Percentiles rank a stretch among this genome's conserved stretches.
phyloP scores from a whole-genome alignment of 2,888 invertebrate species.

The Melieria omissa region DNA sequence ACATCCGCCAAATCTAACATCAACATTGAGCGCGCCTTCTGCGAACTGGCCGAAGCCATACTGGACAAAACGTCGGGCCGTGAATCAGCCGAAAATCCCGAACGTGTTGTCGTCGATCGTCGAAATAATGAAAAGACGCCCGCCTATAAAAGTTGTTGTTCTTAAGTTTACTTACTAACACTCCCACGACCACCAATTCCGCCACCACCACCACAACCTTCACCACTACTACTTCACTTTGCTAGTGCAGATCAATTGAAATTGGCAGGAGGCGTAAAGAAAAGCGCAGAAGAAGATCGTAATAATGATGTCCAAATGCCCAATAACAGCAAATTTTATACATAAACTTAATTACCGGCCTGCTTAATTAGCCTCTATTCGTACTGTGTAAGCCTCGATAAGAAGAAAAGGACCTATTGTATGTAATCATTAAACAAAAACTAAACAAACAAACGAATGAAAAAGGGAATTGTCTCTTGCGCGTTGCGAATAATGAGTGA shows the following conservation, averaged over 20 bases:
- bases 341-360: conserved; percentile 24
- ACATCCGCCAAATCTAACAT: conserved; percentile 97
- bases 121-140: conserved; percentile 68
- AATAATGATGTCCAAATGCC: conserved; percentile 15
- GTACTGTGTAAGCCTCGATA: too few species aligned
- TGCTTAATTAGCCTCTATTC: too few species aligned
- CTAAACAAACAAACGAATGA: too few species aligned
- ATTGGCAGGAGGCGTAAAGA: not conserved
- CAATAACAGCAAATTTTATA: conserved; percentile 23
- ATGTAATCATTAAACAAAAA: too few species aligned
- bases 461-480: too few species aligned
- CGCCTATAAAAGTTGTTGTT: conserved; percentile 66
- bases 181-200: conserved; percentile 20
- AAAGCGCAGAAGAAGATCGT: conserved; percentile 18
- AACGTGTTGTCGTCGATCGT: conserved; percentile 79
- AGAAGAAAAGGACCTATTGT: too few species aligned
- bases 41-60: conserved; percentile 93
- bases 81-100: conserved; percentile 81
- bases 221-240: conserved; percentile 20
- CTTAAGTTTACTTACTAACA: conserved; percentile 53
- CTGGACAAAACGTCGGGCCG: conserved; percentile 89
- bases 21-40: conserved; percentile 96
- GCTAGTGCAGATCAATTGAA: conserved; percentile 11
- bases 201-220: conserved; percentile 20
- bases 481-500: too few species aligned